Evolutionary conservation across 2,113 vertebrate genomes (phyloP).

Genomic region (Eulacestoma nigropectus): DNA sequence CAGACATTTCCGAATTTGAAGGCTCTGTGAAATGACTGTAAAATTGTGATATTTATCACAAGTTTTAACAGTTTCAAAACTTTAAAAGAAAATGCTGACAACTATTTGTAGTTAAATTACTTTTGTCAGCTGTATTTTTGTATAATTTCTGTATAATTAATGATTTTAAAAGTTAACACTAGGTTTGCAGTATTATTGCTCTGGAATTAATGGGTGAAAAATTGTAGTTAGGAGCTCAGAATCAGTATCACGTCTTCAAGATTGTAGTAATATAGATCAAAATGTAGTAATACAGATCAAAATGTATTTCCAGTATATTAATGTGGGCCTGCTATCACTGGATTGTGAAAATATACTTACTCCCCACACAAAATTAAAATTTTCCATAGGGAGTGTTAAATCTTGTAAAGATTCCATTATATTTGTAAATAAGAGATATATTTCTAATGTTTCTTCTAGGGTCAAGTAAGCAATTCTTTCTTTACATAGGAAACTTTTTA

Average conservation of each 20-base stretch:
- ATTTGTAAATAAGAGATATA: background rate
- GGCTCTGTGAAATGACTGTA: background rate
- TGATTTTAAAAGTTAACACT: background rate
- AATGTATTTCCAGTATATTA: background rate
- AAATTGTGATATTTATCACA: background rate
- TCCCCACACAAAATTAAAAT: background rate
- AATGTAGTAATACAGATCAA: background rate
- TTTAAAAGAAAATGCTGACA: background rate
- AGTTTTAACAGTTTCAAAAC: background rate
- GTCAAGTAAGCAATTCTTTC: background rate
- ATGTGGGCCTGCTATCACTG: background rate
- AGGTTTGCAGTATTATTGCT: background rate
- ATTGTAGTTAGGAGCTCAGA: background rate
- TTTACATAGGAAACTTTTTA: background rate
- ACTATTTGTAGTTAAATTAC: background rate
- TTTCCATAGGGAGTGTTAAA: background rate
- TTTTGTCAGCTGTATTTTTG: background rate
- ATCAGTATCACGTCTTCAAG: background rate
- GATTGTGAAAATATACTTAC: background rate
- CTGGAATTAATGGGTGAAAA: background rate
- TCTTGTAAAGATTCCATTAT: background rate
- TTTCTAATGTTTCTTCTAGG: background rate
- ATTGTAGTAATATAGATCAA: background rate
- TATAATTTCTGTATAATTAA: background rate
- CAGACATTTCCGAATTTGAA: background rate